A percentile compares a stretch with the other conserved stretches of the same genome.
phyloP scores from a whole-genome alignment of 2,888 invertebrate species.

The Drosophila borborema region DNA sequence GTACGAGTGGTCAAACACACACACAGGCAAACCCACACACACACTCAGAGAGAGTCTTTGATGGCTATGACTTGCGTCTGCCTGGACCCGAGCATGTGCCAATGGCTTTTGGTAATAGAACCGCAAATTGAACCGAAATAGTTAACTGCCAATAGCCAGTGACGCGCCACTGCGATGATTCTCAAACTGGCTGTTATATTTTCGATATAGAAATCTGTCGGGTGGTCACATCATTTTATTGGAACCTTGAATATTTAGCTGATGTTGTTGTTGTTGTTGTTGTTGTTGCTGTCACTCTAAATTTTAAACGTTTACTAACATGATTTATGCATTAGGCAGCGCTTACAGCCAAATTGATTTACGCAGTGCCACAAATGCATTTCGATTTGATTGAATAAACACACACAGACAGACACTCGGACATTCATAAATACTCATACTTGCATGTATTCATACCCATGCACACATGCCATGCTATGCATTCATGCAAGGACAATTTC shows the following conservation, averaged over 20 bases:
- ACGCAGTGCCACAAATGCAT: constrained; percentile 38
- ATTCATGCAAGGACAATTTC: constrained; percentile 58
- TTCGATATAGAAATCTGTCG: constrained; percentile 21
- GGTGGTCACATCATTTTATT: neutral
- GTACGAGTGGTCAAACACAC: constrained; percentile 24
- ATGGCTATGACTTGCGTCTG: constrained; percentile 28
- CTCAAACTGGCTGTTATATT: neutral
- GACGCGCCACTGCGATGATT: neutral
- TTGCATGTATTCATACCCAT: constrained; percentile 5
- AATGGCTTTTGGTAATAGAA: constrained; percentile 69
- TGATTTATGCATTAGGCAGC: constrained; percentile 49
- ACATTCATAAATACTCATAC: neutral
- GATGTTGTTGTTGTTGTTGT: constrained; percentile 1
- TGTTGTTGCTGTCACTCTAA: neutral
- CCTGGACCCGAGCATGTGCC: constrained; percentile 51
- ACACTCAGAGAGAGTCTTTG: constrained; percentile 24
- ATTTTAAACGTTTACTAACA: constrained; percentile 39
- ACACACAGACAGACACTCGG: constrained; percentile 1
- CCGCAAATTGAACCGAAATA: constrained; percentile 70
- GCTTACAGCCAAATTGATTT: constrained; percentile 56
- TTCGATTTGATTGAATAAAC: constrained; percentile 22
- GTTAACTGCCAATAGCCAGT: constrained; percentile 29
- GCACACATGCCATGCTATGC: constrained; percentile 21
- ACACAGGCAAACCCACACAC: too few species aligned
- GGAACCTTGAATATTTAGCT: neutral